Base-by-base conservation (phyloP, 2,113 vertebrate species). In the Cygnus atratus region DNA sequence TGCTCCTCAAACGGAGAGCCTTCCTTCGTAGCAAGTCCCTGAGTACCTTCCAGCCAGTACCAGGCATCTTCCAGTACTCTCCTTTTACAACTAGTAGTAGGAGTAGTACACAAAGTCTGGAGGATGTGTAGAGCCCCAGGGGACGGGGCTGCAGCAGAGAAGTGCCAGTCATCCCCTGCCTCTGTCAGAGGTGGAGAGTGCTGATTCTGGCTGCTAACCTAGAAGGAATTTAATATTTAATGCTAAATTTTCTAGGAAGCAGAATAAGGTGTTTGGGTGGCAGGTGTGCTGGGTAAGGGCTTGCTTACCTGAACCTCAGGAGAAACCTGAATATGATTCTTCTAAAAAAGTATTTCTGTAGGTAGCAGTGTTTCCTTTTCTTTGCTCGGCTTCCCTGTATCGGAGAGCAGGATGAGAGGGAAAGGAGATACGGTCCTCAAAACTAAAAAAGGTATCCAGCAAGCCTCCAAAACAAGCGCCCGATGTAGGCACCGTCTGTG, bases 211-310 rank as follows among this genome's bases (percentile, higher is more conserved):
- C 71, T 39, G 44, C 74, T 43, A 2, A 10, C 31, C 16, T 29
- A 8, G 37, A 52, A 72, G 43, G 68, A 61, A 2, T 4, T 19
- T 18, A 13, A 6, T 16, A 0, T 43, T 63, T 31, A 25, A 26
- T n/a, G 0, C 54, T 79, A 3, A 3, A 3, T 14, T 22, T 18
- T 20, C 55, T 59, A 29, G 35, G 39, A 1, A 3, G 61, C 11
- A 28, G 62, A 13, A 43, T 50, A 11, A 3, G 75, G 17, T 54
- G 31, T 31, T 41, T 37, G 80, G 74, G 57, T 55, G 11, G 35
- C 22, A 35, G 81, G 22, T 33, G 31, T 2, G 11, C 33, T 15
- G 41, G 46, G 44, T 9, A 14, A 8, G 41, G 29, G 61, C 24
- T 54, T 21, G 9, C 65, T 39, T 71, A 3, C 52, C 63, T 7